phyloP scores from a whole-genome alignment of 2,113 vertebrate species.

The Jaculus jaculus region DNA sequence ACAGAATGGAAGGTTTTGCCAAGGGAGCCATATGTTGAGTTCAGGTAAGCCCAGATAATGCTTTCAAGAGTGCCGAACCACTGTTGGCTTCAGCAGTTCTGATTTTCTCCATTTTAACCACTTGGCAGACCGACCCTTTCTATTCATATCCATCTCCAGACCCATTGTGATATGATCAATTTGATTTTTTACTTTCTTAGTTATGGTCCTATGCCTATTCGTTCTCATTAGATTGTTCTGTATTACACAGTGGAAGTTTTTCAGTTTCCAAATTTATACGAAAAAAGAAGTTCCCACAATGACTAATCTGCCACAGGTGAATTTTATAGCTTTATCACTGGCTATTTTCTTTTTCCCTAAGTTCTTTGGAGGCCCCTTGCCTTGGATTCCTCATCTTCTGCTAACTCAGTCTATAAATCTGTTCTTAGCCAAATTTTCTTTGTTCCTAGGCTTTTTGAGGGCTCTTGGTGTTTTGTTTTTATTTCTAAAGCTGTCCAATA shows the following conservation, averaged over 20 bases:
- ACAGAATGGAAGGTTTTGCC: background rate
- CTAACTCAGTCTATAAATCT: slow-evolving; percentile 23
- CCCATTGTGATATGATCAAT: background rate
- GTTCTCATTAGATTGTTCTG: background rate
- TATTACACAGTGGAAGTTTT: background rate
- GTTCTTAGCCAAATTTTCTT: background rate
- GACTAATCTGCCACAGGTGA: background rate
- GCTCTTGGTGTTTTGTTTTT: background rate
- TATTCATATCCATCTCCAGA: background rate
- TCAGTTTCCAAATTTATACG: background rate
- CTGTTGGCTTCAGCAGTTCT: background rate
- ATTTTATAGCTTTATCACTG: background rate
- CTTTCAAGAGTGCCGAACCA: background rate
- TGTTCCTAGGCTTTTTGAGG: slow-evolving; percentile 37
- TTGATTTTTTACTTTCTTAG: background rate
- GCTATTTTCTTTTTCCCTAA: background rate
- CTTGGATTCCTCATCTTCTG: background rate
- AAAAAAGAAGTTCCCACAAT: background rate
- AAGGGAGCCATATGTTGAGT: background rate
- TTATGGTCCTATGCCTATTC: background rate
- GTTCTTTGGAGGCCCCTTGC: background rate
- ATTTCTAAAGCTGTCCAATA: slow-evolving; percentile 45
- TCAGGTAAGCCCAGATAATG: background rate
- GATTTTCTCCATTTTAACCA: background rate
- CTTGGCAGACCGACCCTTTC: background rate